Percentiles rank a stretch among this genome's conserved stretches.
Conservation (phyloP, 2,888 invertebrate genomes). For the Ecliptopera silaceata region DNA sequence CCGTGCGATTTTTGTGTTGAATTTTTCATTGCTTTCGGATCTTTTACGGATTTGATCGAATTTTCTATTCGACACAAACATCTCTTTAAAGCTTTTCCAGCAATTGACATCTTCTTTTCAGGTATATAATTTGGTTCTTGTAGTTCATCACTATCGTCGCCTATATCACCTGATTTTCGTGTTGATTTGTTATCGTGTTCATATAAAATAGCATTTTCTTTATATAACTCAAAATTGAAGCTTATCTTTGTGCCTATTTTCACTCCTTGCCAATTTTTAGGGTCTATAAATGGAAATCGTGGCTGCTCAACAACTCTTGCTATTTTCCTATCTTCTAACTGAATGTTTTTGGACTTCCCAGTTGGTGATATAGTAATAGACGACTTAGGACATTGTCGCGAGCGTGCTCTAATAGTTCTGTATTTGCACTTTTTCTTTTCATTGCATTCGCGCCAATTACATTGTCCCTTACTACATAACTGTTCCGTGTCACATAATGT, state of each 20-base stretch:
- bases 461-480: too few relatives aligned
- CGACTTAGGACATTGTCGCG: neutral
- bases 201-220: constrained; percentile 22
- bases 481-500: too few relatives aligned
- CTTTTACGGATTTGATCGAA: too few relatives aligned
- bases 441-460: too few relatives aligned
- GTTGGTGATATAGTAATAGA: neutral
- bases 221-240: constrained; percentile 44
- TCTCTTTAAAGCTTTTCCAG: too few relatives aligned
- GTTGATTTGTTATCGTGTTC: neutral
- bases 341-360: neutral
- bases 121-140: too few relatives aligned
- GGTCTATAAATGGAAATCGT: constrained; percentile 18
- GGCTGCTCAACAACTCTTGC: constrained; percentile 17
- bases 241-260: constrained; percentile 43
- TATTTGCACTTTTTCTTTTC: too few relatives aligned
- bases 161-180: neutral
- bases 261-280: constrained; percentile 33
- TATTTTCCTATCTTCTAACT: neutral
- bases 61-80: too few relatives aligned
- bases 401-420: neutral
- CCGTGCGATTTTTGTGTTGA: too few relatives aligned
- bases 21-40: too few relatives aligned
- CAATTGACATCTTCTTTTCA: too few relatives aligned
- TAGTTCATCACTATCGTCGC: too few relatives aligned